Conservation (phyloP, 2,797 vertebrate species). For the Gymnothorax javanicus region DNA sequence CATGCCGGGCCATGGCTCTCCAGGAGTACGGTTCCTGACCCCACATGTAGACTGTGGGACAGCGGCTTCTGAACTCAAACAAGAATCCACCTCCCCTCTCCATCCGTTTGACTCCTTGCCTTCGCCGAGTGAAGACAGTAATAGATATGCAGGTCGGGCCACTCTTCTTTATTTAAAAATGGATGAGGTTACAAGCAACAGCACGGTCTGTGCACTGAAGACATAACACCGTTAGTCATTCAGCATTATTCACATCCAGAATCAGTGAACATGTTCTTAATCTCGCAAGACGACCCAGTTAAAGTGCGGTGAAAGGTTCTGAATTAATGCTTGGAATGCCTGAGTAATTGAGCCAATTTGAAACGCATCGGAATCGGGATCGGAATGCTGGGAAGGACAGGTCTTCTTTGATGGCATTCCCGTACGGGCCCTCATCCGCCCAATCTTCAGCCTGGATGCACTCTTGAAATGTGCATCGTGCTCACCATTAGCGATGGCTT, state of each 20-base stretch:
- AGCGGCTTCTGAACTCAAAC: neutral
- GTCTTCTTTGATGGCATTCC: conserved; percentile 12
- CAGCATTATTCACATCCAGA: neutral
- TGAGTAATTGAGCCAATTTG: neutral
- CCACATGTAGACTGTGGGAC: too few relatives aligned
- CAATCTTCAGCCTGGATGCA: neutral
- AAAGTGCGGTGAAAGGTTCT: neutral
- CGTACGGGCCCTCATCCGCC: neutral
- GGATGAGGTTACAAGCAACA: neutral
- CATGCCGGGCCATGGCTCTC: too few relatives aligned
- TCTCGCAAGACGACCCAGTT: neutral
- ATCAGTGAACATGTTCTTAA: neutral
- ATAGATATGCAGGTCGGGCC: neutral
- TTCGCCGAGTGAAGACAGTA: neutral
- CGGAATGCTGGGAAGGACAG: neutral
- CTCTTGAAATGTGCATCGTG: neutral
- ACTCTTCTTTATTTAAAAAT: neutral
- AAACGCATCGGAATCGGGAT: neutral
- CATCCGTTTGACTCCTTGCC: neutral
- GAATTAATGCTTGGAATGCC: conserved; percentile 14
- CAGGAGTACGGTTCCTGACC: too few relatives aligned
- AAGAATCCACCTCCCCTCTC: neutral
- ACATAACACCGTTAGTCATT: neutral
- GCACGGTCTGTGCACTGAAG: neutral
- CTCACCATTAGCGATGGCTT: conserved; percentile 3